Evolutionary conservation across 2,113 vertebrate species (phyloP), one percentile per base, ranked within the genome.

Genomic region (Neolamprologus modestus): DNA sequence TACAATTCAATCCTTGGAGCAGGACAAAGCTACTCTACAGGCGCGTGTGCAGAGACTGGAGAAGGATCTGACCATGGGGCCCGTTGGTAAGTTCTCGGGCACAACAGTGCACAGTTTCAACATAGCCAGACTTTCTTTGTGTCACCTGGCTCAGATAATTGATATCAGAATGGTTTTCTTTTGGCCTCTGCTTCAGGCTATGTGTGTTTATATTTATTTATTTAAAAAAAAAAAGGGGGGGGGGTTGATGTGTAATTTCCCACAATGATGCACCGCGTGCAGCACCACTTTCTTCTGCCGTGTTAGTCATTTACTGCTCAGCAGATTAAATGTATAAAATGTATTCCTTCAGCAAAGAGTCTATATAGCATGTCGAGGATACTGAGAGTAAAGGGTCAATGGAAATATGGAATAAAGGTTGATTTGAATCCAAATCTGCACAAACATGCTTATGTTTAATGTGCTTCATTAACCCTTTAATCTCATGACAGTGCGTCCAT

Each of bases 41-140:
- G 97, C 98, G 37, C 97, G 95, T 61, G 94, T 99, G 53, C 97
- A 97, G 93, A 97, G 94, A 91, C 92, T 98, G 93, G 98, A 99
- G 93, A 97, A 96, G 91, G 97, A 97, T 84, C 96, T 97, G 83
- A 94, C 95, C 57, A 96, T 96, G 54, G 96, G 95, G 83, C 94
- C 96, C 17, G 14, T 78, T 73, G 84, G 59, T 66, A 53, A 53
- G 47, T 24, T 89, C 24, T 85, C 90, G 54, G 95, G 96, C 96
- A 12, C 16, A 42, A n/a, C 19, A 59, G 5, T 28, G 26, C 45
- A 78, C 40, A 50, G 24, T 47, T 28, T 50, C 9, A 50, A 31
- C 42, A 50, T 78, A 19, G 16, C 71, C 9, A 50, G 24, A 28
- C 40, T 76, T 28, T 28, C 16, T 76, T 76, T 76, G 16, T 19